Conservation (phyloP, 2,888 invertebrate genomes). For the Syrphus vitripennis region DNA sequence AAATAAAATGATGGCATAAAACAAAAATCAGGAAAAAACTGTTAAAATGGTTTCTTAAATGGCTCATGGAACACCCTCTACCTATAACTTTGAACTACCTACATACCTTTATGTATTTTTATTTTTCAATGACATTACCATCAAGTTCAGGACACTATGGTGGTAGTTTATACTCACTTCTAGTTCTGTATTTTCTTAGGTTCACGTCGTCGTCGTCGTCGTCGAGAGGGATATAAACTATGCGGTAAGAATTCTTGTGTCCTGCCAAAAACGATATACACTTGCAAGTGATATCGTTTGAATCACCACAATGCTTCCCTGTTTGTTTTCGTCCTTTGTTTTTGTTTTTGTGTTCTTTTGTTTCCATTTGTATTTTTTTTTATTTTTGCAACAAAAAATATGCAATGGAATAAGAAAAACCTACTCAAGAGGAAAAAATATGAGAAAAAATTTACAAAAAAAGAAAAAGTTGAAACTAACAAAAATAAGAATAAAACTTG, state of each 20-base stretch:
- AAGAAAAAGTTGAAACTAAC: constrained; percentile 8
- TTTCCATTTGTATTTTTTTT: constrained; percentile 5
- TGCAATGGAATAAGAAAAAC: constrained; percentile 48
- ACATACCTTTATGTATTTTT: not conserved
- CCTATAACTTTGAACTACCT: not conserved
- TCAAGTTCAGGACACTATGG: constrained; percentile 36
- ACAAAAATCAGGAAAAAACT: no score
- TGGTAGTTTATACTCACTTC: not conserved
- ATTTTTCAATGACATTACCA: constrained; percentile 31
- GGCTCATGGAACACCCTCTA: no score
- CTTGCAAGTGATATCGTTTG: constrained; percentile 61
- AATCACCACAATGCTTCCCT: constrained; percentile 36
- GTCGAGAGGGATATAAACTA: constrained; percentile 64
- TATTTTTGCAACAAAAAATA: constrained; percentile 22
- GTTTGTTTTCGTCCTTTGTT: constrained; percentile 5
- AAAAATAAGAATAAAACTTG: constrained; percentile 5
- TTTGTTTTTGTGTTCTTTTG: not conserved
- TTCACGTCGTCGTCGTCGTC: not conserved
- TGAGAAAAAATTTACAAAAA: no score
- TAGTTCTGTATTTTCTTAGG: not conserved
- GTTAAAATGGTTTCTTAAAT: no score
- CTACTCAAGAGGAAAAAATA: constrained; percentile 64
- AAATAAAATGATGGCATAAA: no score
- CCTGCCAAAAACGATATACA: constrained; percentile 70
- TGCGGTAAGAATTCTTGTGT: constrained; percentile 62